A percentile compares a stretch with the other conserved stretches of the same genome.
phyloP scores from a whole-genome alignment of 1,140 invertebrate species.

The Pectinophora gossypiella region DNA sequence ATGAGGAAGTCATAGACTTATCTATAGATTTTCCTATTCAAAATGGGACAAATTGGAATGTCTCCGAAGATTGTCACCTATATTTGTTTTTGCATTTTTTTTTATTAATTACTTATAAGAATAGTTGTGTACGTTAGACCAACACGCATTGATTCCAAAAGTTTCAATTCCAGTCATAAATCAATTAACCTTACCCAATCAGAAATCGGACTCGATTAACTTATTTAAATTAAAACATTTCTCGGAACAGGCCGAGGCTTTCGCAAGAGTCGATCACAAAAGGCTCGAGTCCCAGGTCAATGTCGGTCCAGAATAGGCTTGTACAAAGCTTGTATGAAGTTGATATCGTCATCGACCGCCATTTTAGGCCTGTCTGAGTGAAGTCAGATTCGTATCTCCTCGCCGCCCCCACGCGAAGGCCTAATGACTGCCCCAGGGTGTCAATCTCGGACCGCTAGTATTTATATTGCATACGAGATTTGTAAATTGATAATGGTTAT shows the following conservation, averaged over 20 bases:
- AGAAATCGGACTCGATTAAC: background rate
- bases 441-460: slow-evolving; percentile 33
- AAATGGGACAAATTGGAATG: too few relatives aligned
- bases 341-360: slow-evolving; percentile 37
- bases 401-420: slow-evolving; percentile 28
- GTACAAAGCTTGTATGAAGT: slow-evolving; percentile 19
- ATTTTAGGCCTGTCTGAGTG: slow-evolving; percentile 39
- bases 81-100: too few relatives aligned
- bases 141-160: too few relatives aligned
- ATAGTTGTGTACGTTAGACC: too few relatives aligned
- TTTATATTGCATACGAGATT: slow-evolving; percentile 1
- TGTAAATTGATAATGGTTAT: background rate
- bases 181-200: background rate
- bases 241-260: slow-evolving; percentile 25
- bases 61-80: too few relatives aligned
- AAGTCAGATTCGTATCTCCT: slow-evolving; percentile 30
- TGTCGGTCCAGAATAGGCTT: slow-evolving; percentile 24
- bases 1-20: too few relatives aligned
- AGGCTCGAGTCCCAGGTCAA: slow-evolving; percentile 40
- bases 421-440: slow-evolving; percentile 46
- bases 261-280: slow-evolving; percentile 42
- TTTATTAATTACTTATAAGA: too few relatives aligned
- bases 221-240: background rate
- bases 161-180: too few relatives aligned
- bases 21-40: too few relatives aligned